Percentiles rank a stretch among this genome's conserved stretches.
Conservation (phyloP, 64 coral and sea anemone genomes). For the Catalaphyllia jardinei region DNA sequence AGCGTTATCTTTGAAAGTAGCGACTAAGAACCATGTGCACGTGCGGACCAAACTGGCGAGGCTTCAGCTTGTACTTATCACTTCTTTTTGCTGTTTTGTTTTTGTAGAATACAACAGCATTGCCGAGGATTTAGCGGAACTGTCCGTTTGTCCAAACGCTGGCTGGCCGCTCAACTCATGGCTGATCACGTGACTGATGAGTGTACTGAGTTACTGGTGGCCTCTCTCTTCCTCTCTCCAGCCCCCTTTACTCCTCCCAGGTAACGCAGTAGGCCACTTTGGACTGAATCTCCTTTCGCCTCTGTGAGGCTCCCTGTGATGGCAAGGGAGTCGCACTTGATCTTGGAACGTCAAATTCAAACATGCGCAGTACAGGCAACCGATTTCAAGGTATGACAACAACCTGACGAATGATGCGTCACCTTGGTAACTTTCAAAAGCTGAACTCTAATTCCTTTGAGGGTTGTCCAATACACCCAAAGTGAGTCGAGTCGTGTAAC, state of each 20-base stretch:
- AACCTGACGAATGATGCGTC: too few relatives aligned
- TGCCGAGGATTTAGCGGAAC: constrained; percentile 72
- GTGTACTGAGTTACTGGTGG: constrained; percentile 86
- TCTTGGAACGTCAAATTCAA: constrained; percentile 65
- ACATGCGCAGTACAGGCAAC: constrained; percentile 9
- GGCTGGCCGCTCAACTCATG: constrained; percentile 83
- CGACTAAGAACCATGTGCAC: too few relatives aligned
- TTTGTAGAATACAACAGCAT: constrained; percentile 82
- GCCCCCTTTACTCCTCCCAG: constrained; percentile 79
- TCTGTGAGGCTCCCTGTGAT: constrained; percentile 36
- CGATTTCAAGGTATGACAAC: constrained; percentile 77
- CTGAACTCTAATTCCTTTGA: too few relatives aligned
- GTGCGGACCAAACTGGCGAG: too few relatives aligned
- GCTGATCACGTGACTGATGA: constrained; percentile 83
- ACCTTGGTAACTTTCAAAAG: too few relatives aligned
- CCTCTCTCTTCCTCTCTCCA: constrained; percentile 81
- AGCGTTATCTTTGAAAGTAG: too few relatives aligned
- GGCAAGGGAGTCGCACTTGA: constrained; percentile 65
- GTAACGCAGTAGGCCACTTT: constrained; percentile 22
- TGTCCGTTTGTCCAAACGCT: constrained; percentile 86
- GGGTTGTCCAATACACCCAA: too few relatives aligned
- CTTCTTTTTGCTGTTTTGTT: neutral
- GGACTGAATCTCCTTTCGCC: too few relatives aligned
- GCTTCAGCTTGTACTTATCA: too few relatives aligned
- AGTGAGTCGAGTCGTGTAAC: too few relatives aligned